Percentiles rank a stretch among this genome's conserved stretches.
phyloP scores from a whole-genome alignment of 2,888 invertebrate genomes.

The Synanthedon andrenaeformis region DNA sequence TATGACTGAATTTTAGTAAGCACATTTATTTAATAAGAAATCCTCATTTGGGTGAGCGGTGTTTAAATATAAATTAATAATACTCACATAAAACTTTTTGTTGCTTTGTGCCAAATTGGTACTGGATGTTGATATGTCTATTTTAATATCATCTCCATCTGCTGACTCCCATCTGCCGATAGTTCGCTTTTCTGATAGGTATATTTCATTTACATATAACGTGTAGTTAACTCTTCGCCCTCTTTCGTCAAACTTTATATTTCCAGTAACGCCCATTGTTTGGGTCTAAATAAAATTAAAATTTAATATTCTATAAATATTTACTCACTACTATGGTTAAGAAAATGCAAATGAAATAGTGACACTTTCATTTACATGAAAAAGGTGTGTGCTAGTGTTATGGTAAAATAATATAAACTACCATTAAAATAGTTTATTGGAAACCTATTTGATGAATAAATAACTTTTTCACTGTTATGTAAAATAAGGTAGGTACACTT shows the following conservation, averaged over 20 bases:
- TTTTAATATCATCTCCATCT: constrained; percentile 66
- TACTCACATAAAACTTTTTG: not conserved
- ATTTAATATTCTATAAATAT: not conserved
- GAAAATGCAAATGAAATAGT: not conserved
- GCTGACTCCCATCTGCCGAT: constrained; percentile 45
- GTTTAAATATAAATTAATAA: no score
- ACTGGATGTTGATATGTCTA: constrained; percentile 32
- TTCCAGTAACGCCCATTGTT: constrained; percentile 75
- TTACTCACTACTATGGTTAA: not conserved
- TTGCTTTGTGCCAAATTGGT: not conserved
- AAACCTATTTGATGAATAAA: no score
- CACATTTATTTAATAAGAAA: no score
- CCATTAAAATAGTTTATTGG: no score
- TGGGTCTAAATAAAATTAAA: constrained; percentile 58
- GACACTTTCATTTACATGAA: constrained; percentile 1
- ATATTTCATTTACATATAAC: constrained; percentile 75
- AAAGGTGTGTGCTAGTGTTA: not conserved
- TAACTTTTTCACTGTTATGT: no score
- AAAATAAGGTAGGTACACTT: no score
- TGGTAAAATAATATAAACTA: no score
- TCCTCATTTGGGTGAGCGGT: no score
- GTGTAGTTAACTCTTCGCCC: constrained; percentile 78
- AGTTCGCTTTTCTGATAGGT: constrained; percentile 25
- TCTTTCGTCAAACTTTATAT: constrained; percentile 75
- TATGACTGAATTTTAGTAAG: no score